Conservation (phyloP, 2,113 vertebrate genomes). For the Hippoglossus stenolepis region DNA sequence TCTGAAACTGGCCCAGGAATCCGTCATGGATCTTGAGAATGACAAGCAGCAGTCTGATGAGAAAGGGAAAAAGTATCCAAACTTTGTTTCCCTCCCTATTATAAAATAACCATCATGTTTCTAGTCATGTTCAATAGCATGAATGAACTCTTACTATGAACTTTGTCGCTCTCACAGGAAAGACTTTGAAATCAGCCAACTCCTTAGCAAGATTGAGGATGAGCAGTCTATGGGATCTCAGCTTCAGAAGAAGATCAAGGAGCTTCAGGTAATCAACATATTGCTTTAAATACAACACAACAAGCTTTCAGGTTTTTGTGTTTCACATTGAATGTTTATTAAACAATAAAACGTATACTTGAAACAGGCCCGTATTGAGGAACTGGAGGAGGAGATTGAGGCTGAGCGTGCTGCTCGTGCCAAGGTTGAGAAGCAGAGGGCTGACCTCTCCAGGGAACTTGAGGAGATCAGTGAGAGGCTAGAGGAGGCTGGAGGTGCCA, state of each 20-base stretch:
- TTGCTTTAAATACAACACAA: not conserved
- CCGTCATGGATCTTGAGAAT: conserved; percentile 60
- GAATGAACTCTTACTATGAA: not conserved
- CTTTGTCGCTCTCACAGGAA: conserved; percentile 49
- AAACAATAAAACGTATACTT: not conserved
- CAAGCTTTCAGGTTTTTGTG: not conserved
- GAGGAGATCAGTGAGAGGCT: conserved; percentile 91
- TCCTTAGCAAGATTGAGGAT: conserved; percentile 73
- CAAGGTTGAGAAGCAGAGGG: conserved; percentile 88
- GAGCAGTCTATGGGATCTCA: conserved; percentile 73
- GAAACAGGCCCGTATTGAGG: conserved; percentile 76
- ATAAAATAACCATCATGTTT: not conserved
- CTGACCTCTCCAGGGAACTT: conserved; percentile 88
- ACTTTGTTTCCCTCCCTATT: not conserved
- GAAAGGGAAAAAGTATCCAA: not conserved
- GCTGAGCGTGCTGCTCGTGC: conserved; percentile 81
- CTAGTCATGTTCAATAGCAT: not conserved
- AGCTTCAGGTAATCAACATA: conserved; percentile 57
- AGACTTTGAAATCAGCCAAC: conserved; percentile 70
- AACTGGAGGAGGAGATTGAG: conserved; percentile 82
- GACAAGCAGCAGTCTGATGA: conserved; percentile 13
- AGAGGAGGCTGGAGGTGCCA: conserved; percentile 81
- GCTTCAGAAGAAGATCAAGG: conserved; percentile 76
- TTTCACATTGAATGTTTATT: not conserved
- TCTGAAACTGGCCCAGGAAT: conserved; percentile 77